These are phyloP conservation scores for Notodonta ziczac DNA, from an alignment of 2,888 invertebrate genomes.

Conservation along the genomic window DNA sequence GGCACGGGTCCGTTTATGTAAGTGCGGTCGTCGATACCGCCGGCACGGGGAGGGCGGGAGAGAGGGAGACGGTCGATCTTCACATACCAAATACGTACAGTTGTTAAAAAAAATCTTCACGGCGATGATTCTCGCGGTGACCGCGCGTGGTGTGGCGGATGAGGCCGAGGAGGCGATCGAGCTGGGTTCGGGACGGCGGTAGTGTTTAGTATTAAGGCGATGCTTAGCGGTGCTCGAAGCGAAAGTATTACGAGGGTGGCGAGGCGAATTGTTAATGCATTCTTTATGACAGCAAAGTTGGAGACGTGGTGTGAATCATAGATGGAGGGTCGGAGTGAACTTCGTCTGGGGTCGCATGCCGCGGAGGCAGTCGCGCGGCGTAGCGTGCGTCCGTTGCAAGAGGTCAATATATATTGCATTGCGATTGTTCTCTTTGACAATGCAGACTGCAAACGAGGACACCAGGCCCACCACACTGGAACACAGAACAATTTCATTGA, in stretches of 20 bases:
- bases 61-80: slow-evolving; percentile 12
- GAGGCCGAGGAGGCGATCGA: background rate
- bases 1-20: slow-evolving; percentile 52
- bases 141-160: background rate
- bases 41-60: slow-evolving; percentile 29
- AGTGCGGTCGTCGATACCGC: slow-evolving; percentile 52
- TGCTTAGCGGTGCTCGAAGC: slow-evolving; percentile 31
- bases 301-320: slow-evolving; percentile 29
- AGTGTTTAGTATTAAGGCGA: slow-evolving; percentile 33
- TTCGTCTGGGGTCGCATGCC: background rate
- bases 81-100: slow-evolving; percentile 11
- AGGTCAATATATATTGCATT: background rate
- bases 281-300: slow-evolving; percentile 20
- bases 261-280: slow-evolving; percentile 31
- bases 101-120: slow-evolving; percentile 4
- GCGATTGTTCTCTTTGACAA: background rate
- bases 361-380: background rate
- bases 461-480: background rate
- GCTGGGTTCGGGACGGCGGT: background rate
- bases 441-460: too few species aligned
- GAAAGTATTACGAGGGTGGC: slow-evolving; percentile 22
- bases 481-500: too few species aligned
- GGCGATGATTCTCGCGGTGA: background rate
- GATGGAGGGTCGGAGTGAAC: slow-evolving; percentile 13
- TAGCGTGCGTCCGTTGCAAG: background rate